Base-by-base conservation (phyloP, 2,888 invertebrate species). In the Gryllus longicercus region DNA sequence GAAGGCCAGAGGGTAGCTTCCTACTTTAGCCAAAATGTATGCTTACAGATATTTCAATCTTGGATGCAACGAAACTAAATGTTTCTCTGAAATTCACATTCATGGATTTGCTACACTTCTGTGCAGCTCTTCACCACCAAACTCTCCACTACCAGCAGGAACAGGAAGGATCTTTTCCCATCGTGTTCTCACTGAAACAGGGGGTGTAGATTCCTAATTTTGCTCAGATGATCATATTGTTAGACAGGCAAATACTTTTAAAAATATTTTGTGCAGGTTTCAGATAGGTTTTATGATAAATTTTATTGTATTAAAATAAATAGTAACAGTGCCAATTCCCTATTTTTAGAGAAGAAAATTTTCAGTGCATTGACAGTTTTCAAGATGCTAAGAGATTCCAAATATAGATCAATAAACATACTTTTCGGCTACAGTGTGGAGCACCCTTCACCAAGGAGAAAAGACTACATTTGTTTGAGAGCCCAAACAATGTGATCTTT, bases 71-170 rank as follows among this genome's bases (percentile, higher is more conserved):
- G 63, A 63, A 14, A 63, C n/a, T 63, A 18, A 38, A 63, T 11
- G 63, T 63, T 38, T 63, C 63, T 63, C n/a, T 63, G 63, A 63
- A 63, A 63, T 63, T 14, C 63, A 18, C 63, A 18, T 63, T 63
- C 63, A 16, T 63, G 63, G 63, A 63, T 63, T 63, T 63, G 63
- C n/a, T 63, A 63, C 63, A 63, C 63, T 18, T 63, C 63, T 63
- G 63, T n/a, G n/a, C 63, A 63, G 63, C 63, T 63, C 63, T 63
- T 63, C 63, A 63, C 63, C 63, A 63, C n/a, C 63, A 63, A 63
- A 63, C n/a, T 63, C 63, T 63, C 63, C 63, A 18, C 63, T 63
- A 63, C 63, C 63, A 63, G 63, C 63, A 63, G 63, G 63, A 63
- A 63, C 63, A 63, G 63, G 63, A 18, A 63, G 63, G 63, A 63